phyloP scores from a whole-genome alignment of 2,888 invertebrate genomes.

The Tanytarsus gracilentus region DNA sequence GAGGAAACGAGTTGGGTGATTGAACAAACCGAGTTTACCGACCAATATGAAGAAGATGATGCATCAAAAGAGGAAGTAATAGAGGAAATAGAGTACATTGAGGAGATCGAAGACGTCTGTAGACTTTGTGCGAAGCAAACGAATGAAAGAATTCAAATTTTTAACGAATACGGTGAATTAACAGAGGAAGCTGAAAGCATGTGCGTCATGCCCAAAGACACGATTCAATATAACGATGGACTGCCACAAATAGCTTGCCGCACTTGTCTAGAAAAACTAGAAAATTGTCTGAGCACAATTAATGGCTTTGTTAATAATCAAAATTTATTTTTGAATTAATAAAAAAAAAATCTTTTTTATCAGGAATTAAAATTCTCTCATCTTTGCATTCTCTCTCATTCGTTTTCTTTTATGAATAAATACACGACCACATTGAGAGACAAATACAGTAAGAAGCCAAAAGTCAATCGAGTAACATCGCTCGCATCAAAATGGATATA shows the following conservation, averaged over 20 bases:
- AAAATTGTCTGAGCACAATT: conserved; percentile 31
- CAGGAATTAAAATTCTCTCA: background rate
- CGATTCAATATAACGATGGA: conserved; percentile 30
- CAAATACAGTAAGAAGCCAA: too few relatives aligned
- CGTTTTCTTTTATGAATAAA: too few relatives aligned
- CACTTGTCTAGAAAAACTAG: conserved; percentile 31
- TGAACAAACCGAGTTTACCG: too few relatives aligned
- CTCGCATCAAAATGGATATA: background rate
- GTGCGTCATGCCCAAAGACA: conserved; percentile 5
- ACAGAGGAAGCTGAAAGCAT: conserved; percentile 2
- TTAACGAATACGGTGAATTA: background rate
- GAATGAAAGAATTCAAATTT: background rate
- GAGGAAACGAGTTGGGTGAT: background rate
- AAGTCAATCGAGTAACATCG: too few relatives aligned
- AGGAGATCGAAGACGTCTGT: conserved; percentile 1
- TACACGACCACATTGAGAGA: too few relatives aligned
- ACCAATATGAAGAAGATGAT: background rate
- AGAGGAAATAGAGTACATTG: background rate
- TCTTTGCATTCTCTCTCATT: background rate
- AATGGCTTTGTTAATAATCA: conserved; percentile 32
- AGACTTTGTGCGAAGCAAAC: background rate
- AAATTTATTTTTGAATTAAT: conserved; percentile 1
- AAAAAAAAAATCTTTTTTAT: too few relatives aligned
- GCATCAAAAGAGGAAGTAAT: background rate
- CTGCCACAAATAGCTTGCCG: conserved; percentile 31